phyloP scores from a whole-genome alignment of 2,797 vertebrate species.

The Lepidocolaptes lacrymiger region DNA sequence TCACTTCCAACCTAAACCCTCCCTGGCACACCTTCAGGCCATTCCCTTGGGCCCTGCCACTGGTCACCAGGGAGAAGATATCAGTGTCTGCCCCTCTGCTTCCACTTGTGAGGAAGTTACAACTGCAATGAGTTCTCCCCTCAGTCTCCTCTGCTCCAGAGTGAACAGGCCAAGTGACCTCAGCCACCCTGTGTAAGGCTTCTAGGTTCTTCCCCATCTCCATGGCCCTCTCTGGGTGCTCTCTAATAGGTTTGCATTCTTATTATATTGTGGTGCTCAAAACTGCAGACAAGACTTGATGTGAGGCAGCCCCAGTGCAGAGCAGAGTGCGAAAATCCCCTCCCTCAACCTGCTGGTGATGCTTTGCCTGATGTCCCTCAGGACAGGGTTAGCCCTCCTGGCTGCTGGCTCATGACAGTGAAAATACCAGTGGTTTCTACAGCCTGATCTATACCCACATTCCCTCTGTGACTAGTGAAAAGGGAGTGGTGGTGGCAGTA shows the following conservation, averaged over 20 bases:
- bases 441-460: background rate
- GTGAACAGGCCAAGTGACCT: background rate
- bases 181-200: background rate
- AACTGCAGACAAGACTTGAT: background rate
- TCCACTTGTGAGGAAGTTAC: background rate
- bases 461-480: background rate
- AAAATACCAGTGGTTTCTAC: background rate
- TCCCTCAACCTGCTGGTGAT: fast-evolving
- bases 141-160: background rate
- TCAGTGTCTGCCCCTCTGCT: background rate
- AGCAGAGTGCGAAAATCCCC: background rate
- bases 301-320: fast-evolving
- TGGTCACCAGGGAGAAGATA: background rate
- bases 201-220: background rate
- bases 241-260: background rate
- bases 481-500: background rate
- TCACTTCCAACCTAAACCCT: background rate
- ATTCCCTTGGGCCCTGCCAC: background rate
- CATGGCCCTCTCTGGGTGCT: background rate
- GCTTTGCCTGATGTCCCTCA: background rate
- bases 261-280: no score
- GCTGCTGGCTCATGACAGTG: background rate
- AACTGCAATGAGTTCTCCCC: background rate
- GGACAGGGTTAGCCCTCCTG: fast-evolving
- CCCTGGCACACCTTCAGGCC: background rate